Percentiles rank a stretch among this genome's conserved stretches.
Evolutionary conservation across 2,113 vertebrate species (phyloP).

Genomic region (Pituophis catenifer): DNA sequence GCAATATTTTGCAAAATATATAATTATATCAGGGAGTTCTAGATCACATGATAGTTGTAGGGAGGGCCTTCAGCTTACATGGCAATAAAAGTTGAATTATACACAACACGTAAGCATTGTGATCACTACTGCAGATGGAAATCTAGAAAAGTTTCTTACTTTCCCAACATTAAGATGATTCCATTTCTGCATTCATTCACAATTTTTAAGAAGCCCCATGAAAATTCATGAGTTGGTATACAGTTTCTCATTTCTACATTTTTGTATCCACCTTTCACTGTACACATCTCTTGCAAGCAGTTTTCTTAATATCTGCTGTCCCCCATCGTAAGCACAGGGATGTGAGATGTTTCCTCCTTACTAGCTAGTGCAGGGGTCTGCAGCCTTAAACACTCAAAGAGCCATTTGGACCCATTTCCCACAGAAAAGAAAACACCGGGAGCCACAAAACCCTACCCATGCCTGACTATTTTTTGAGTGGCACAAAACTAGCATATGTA

Average conservation of each 20-base stretch:
- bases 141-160: background rate
- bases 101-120: background rate
- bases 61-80: background rate
- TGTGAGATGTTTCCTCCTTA: background rate
- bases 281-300: background rate
- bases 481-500: too few relatives aligned
- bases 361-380: too few relatives aligned
- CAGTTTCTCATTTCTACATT: background rate
- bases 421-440: too few relatives aligned
- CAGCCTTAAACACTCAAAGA: too few relatives aligned
- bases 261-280: background rate
- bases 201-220: background rate
- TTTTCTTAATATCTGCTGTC: background rate
- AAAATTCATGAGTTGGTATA: background rate
- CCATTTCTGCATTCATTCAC: background rate
- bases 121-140: background rate
- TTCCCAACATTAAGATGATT: background rate
- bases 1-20: background rate
- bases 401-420: too few relatives aligned
- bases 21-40: background rate
- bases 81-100: background rate
- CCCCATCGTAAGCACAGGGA: background rate
- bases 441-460: too few relatives aligned
- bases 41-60: background rate
- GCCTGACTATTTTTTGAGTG: too few relatives aligned